A percentile compares a stretch with the other conserved stretches of the same genome.
These are phyloP conservation scores for Polietes domitor DNA, from an alignment of 2,888 invertebrate genomes.

Conservation along the genomic window DNA sequence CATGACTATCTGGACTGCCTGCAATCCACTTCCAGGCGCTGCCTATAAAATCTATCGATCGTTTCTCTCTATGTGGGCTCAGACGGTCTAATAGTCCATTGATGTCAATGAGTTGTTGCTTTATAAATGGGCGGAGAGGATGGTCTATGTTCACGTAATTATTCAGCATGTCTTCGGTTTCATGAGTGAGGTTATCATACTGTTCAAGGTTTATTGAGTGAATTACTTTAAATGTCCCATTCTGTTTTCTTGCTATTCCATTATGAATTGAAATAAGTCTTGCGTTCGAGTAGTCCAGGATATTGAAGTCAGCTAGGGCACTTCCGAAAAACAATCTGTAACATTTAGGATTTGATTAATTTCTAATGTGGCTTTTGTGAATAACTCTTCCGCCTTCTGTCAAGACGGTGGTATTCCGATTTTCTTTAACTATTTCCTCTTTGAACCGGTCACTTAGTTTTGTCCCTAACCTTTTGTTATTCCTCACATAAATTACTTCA, in stretches of 20 bases:
- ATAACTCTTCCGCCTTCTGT: too few species aligned
- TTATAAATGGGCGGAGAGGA: neutral
- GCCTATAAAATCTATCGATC: constrained; percentile 27
- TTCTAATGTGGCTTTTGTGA: too few species aligned
- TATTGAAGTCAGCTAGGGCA: neutral
- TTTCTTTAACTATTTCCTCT: constrained; percentile 13
- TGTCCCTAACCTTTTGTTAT: constrained; percentile 63
- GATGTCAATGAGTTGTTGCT: neutral
- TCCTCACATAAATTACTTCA: constrained; percentile 57
- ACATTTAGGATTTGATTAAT: too few species aligned
- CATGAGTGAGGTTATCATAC: constrained; percentile 18
- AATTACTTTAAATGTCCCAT: constrained; percentile 49
- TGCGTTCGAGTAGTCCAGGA: constrained; percentile 53
- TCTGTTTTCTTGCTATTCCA: constrained; percentile 45
- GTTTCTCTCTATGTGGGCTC: neutral
- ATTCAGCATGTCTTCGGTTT: neutral
- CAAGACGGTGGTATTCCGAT: neutral
- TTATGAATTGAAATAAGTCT: constrained; percentile 41
- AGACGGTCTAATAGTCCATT: neutral
- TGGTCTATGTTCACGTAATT: neutral
- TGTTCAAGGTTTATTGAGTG: constrained; percentile 44
- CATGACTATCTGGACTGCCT: constrained; percentile 50
- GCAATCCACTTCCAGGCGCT: constrained; percentile 60
- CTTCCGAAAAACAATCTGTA: neutral
- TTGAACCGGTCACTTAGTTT: too few species aligned